Percentiles rank a stretch among this genome's conserved stretches.
These are phyloP conservation scores for Tuberolachnus salignus DNA, from an alignment of 2,888 invertebrate species.

Conservation along the genomic window DNA sequence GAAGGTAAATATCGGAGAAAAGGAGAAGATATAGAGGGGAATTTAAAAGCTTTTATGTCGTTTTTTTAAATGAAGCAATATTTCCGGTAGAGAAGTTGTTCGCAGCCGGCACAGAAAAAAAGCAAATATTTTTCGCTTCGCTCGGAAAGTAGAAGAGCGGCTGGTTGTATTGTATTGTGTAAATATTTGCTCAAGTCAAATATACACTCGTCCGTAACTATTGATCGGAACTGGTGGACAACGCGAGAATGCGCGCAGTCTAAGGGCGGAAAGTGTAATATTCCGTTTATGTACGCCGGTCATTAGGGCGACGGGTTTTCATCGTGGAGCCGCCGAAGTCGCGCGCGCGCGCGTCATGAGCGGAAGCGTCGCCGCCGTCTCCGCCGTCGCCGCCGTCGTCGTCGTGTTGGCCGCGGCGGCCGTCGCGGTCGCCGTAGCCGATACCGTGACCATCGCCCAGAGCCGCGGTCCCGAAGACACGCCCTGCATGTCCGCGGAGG, in stretches of 20 bases:
- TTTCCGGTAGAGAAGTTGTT: no score
- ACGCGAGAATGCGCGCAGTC: no score
- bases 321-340: not conserved
- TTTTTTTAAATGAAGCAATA: no score
- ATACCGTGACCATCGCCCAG: not conserved
- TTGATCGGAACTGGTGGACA: not conserved
- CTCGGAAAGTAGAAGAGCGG: no score
- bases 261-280: no score
- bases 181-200: not conserved
- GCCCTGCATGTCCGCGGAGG: constrained; percentile 4
- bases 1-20: no score
- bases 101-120: no score
- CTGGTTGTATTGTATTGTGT: no score
- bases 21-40: no score
- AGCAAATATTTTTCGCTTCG: no score
- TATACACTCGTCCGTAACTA: not conserved
- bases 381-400: not conserved
- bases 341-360: not conserved
- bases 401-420: not conserved
- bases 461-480: not conserved
- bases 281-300: not conserved
- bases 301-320: not conserved
- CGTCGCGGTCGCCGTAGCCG: not conserved
- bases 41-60: no score
- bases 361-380: not conserved